Base-by-base conservation (phyloP, 2,113 vertebrate species). In the Semnornis frantzii region DNA sequence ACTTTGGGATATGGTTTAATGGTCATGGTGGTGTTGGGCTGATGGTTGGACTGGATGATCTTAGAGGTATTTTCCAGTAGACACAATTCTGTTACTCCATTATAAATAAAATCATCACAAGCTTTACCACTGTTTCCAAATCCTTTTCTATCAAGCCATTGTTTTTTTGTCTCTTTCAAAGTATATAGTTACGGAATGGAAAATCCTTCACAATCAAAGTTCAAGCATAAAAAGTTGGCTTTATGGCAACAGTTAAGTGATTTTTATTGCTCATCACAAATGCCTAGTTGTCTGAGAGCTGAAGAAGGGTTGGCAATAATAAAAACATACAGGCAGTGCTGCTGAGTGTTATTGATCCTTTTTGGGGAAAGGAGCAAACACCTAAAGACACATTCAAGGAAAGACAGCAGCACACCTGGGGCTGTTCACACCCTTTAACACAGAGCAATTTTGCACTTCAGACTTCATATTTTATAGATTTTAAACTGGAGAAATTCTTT, bases 181-280 rank as follows among this genome's bases (percentile, higher is more conserved):
- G 59, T 93, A 78, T 86, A 50, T 24, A 25, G 59, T 77, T 90
- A 27, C 89, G 82, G 70, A 90, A 74, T 92, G 87, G 69, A 89
- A 97, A 94, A 87, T 82, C 62, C 50, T 94, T 63, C 83, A 58
- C 86, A 82, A 96, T 90, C 91, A 93, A 96, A 97, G 72, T 87
- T 95, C 92, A 91, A 69, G 55, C 31, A 82, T 19, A 75, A 63
- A 58, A 90, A 90, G 76, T 60, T 89, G 73, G n/a, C 70, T 95
- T 97, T 92, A 92, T 81, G 90, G 60, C 37, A 46, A 39, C 70
- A 92, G 68, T 91, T 87, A 96, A 91, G 37, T 44, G 82, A 64
- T 30, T 87, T 93, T 93, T 90, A 92, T 92, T 90, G 59, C n/a
- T 95, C 70, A 69, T 30, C 33, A 46, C 28, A 74, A 87, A 30